These are phyloP conservation scores for Sesamia inferens DNA, from an alignment of 2,888 invertebrate species.

Conservation along the genomic window DNA sequence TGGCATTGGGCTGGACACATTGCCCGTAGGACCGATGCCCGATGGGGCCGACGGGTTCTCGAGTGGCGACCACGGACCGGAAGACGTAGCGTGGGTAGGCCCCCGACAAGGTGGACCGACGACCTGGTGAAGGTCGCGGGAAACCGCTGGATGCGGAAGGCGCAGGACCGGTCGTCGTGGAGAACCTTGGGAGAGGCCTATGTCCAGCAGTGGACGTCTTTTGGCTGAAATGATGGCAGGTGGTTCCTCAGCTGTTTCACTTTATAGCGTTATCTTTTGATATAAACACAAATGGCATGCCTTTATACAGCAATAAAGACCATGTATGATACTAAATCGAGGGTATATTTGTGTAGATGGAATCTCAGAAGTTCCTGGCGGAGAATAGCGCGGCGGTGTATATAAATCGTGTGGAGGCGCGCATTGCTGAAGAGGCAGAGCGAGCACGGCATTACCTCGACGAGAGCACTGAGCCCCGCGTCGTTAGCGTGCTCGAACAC, in stretches of 20 bases:
- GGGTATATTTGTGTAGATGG: conserved; percentile 90
- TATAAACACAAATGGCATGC: not conserved
- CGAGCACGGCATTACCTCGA: conserved; percentile 99
- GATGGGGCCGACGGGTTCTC: too few relatives aligned
- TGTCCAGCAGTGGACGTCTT: too few relatives aligned
- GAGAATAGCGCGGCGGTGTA: conserved; percentile 99
- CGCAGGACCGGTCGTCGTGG: too few relatives aligned
- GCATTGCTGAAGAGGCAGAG: conserved; percentile 99
- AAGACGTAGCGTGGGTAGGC: too few relatives aligned
- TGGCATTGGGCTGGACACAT: too few relatives aligned
- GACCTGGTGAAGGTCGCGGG: too few relatives aligned
- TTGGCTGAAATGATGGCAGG: too few relatives aligned
- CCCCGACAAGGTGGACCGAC: too few relatives aligned
- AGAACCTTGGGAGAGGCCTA: too few relatives aligned
- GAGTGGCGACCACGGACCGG: too few relatives aligned
- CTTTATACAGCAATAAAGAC: not conserved
- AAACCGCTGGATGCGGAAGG: too few relatives aligned
- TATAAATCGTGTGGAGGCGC: conserved; percentile 99
- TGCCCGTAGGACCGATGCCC: too few relatives aligned
- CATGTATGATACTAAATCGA: not conserved
- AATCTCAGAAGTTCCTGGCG: conserved; percentile 99
- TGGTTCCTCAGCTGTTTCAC: conserved; percentile 20
- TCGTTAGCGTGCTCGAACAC: conserved; percentile 98
- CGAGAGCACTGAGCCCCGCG: conserved; percentile 98
- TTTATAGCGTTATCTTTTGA: conserved; percentile 11